Base-by-base conservation (phyloP, 2,797 vertebrate genomes). In the Poeciliopsis gracilis region DNA sequence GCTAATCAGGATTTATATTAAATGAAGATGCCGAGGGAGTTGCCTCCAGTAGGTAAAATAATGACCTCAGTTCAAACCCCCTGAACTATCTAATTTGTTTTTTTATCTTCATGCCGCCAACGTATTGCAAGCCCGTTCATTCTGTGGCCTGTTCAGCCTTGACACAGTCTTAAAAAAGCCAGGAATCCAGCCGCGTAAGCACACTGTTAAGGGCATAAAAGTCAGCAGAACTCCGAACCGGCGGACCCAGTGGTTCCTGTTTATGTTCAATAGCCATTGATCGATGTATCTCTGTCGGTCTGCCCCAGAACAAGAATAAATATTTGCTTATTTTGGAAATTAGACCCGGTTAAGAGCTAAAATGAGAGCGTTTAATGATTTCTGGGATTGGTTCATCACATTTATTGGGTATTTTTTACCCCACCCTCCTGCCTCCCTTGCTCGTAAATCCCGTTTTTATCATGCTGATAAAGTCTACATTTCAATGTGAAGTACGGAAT, bases 401-500 rank as follows among this genome's bases (percentile, higher is more conserved):
- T 78, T 77, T 36, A 85, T 51, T 38, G 53, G 63, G 69, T 75
- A 79, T 82, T 82, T 28, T 51, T 23, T 0, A 2, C 20, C 18
- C 20, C 49, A 1, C 6, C 9, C 12, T 46, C 12, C 45, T 15
- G 12, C 12, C 20, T 46, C 12, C 15, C 41, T 73, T 73, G 47
- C 49, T 71, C 51, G n/a, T 82, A 79, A 86, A 87, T 76, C 67
- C 78, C 25, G 16, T 73, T 79, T 82, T 84, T 69, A 79, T 78
- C 77, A 73, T 38, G 80, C 81, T 70, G 76, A 82, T 86, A 84
- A 53, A 53, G 84, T 84, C 84, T 73, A 76, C 85, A 83, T 91
- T 92, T 90, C 86, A 83, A 90, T 91, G 80, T 90, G 73, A 88
- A 88, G 88, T 84, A 78, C 79, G 25, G 72, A 49, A 69, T 90